Conservation (phyloP, 92 coral and sea anemone genomes). For the Zoanthus gigantus region DNA sequence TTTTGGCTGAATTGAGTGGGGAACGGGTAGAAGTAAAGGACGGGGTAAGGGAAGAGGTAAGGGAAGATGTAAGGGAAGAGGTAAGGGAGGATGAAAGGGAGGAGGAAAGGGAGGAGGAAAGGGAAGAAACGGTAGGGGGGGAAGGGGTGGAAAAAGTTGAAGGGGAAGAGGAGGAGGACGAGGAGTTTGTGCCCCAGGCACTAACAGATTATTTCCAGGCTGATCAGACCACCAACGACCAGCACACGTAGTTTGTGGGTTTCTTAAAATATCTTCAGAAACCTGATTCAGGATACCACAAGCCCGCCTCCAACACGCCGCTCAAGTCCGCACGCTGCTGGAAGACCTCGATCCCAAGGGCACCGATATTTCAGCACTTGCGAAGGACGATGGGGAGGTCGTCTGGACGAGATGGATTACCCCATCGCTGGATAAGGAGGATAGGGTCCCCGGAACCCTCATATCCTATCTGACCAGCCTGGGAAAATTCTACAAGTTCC, state of each 20-base stretch:
- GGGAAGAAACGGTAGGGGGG: neutral
- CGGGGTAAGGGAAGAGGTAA: no score
- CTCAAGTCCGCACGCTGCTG: neutral
- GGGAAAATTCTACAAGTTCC: neutral
- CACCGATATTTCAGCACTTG: neutral
- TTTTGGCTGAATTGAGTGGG: no score
- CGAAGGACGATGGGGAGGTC: neutral
- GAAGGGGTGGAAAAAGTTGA: neutral
- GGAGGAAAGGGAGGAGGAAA: neutral
- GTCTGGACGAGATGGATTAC: neutral
- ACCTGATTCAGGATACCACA: constrained; percentile 5
- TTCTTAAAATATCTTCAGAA: neutral
- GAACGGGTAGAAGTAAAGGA: no score
- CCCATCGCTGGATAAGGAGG: neutral
- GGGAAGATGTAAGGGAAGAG: neutral
- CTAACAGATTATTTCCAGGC: neutral
- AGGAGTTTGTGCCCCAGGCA: neutral
- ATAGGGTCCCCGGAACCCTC: constrained; percentile 15
- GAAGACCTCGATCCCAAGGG: constrained; percentile 17
- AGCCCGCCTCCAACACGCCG: neutral
- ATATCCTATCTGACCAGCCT: neutral
- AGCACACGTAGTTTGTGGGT: neutral
- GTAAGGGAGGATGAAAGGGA: neutral
- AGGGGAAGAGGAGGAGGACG: neutral
- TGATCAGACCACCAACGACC: neutral